A percentile compares a stretch with the other conserved stretches of the same genome.
Conservation (phyloP, 2,888 invertebrate species). For the Habroteleia sp. region DNA sequence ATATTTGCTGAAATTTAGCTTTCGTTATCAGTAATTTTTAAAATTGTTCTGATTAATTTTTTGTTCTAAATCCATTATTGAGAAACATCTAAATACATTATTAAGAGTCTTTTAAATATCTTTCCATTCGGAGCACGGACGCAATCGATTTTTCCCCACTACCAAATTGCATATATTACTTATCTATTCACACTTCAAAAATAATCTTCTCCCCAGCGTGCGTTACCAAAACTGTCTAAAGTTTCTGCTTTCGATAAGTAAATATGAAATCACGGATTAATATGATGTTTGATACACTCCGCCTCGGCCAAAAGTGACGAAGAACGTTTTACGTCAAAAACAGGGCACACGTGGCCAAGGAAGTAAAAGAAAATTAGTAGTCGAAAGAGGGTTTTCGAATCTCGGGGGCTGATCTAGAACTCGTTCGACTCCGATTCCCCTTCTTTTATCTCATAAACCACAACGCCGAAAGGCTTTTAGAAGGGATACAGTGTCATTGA, state of each 20-base stretch:
- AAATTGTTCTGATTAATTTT: too few species aligned
- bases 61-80: too few species aligned
- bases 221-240: not conserved
- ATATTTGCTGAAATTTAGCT: too few species aligned
- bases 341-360: conserved; percentile 48
- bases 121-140: too few species aligned
- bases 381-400: conserved; percentile 49
- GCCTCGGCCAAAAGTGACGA: conserved; percentile 11
- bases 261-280: conserved; percentile 17
- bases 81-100: too few species aligned
- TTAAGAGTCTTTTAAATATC: too few species aligned
- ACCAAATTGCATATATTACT: conserved; percentile 7
- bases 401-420: conserved; percentile 56
- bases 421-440: conserved; percentile 54
- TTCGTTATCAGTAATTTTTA: too few species aligned
- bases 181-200: conserved; percentile 8
- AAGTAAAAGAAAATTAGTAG: conserved; percentile 58
- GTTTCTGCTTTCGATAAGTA: conserved; percentile 12
- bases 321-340: conserved; percentile 31
- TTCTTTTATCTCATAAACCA: conserved; percentile 63
- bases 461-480: conserved; percentile 74
- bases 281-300: conserved; percentile 8
- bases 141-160: too few species aligned
- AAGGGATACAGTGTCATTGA: conserved; percentile 72
- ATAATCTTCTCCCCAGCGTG: not conserved